A percentile compares a stretch with the other conserved stretches of the same genome.
Conservation (phyloP, 2,888 invertebrate species). For the Ethmia dodecea region DNA sequence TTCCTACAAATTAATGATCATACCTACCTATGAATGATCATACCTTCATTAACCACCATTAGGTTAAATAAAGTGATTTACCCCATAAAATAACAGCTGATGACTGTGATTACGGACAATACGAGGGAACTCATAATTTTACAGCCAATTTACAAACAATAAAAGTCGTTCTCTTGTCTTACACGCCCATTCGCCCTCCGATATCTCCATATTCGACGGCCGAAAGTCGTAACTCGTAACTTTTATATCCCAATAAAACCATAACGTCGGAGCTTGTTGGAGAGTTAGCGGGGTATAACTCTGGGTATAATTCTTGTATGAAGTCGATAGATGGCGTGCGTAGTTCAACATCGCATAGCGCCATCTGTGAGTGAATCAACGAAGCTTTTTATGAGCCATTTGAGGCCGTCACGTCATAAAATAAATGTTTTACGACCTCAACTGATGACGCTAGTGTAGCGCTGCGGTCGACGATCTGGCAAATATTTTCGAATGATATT, state of each 20-base stretch:
- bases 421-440: constrained; percentile 61
- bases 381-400: constrained; percentile 70
- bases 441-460: constrained; percentile 69
- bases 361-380: constrained; percentile 59
- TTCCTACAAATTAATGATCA: too few relatives aligned
- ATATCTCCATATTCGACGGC: constrained; percentile 71
- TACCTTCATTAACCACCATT: too few relatives aligned
- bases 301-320: constrained; percentile 4
- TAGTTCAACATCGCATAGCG: constrained; percentile 34
- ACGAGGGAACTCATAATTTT: constrained; percentile 75
- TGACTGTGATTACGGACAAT: constrained; percentile 69
- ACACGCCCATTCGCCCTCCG: constrained; percentile 69
- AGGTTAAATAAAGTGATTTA: constrained; percentile 71
- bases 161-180: constrained; percentile 74
- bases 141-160: constrained; percentile 79
- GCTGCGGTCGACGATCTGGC: constrained; percentile 26
- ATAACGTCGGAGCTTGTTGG: constrained; percentile 42
- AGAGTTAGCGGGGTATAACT: constrained; percentile 1
- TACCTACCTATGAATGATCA: too few relatives aligned
- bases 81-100: constrained; percentile 73
- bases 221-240: constrained; percentile 65
- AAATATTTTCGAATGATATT: too few relatives aligned
- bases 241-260: constrained; percentile 75
- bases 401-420: constrained; percentile 67
- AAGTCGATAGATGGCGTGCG: constrained; percentile 57